Evolutionary conservation across 2,113 vertebrate genomes (phyloP).

Genomic region (Petaurus breviceps): DNA sequence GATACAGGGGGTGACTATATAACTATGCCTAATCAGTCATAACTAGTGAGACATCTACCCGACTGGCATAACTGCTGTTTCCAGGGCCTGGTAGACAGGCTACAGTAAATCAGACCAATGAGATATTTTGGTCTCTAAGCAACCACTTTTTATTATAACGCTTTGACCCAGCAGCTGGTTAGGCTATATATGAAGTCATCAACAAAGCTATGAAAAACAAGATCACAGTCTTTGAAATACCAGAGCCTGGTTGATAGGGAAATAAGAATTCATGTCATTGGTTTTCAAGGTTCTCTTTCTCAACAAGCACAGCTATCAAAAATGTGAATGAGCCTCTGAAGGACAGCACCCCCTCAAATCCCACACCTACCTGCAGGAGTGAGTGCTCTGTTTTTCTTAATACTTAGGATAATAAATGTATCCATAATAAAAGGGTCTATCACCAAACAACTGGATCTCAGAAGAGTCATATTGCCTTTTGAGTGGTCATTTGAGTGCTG

Average conservation of each 20-base stretch:
- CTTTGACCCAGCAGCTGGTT: slow-evolving; percentile 59
- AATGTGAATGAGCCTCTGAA: not conserved
- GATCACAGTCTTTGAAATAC: slow-evolving; percentile 28
- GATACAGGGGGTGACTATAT: slow-evolving; percentile 7
- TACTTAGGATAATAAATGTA: not conserved
- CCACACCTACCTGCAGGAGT: not conserved
- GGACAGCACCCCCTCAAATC: not conserved
- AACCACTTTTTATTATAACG: slow-evolving; percentile 59
- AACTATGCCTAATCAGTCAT: slow-evolving; percentile 11
- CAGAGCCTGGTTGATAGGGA: not conserved
- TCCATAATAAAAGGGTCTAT: not conserved
- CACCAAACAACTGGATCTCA: not conserved
- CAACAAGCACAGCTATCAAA: not conserved
- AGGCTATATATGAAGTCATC: slow-evolving; percentile 69
- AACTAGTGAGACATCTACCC: not conserved
- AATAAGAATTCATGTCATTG: not conserved
- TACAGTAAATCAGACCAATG: slow-evolving; percentile 23
- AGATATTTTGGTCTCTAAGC: slow-evolving; percentile 57
- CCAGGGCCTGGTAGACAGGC: not conserved
- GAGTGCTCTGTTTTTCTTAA: not conserved
- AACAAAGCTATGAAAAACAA: slow-evolving; percentile 54
- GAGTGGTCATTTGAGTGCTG: not conserved
- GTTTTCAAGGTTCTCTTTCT: slow-evolving; percentile 7
- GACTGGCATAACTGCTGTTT: not conserved
- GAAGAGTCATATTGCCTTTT: not conserved